These are phyloP conservation scores for Maccullochella peelii DNA, from an alignment of 2,113 vertebrate genomes.

Conservation along the genomic window DNA sequence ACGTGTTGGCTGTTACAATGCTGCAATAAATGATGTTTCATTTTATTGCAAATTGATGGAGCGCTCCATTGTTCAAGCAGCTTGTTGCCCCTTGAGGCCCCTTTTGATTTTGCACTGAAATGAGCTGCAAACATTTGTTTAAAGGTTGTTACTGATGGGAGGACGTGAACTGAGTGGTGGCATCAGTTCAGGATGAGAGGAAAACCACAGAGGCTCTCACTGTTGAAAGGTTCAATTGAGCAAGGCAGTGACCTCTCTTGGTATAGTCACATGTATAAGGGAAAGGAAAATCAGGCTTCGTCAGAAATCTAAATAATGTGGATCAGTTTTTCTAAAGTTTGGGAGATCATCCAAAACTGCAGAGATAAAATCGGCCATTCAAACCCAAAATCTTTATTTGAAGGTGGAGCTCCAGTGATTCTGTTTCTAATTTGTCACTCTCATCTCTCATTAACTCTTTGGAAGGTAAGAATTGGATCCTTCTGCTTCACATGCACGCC, in stretches of 20 bases:
- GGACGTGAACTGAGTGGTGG: not conserved
- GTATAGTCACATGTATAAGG: not conserved
- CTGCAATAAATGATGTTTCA: conserved; percentile 47
- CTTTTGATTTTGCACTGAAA: conserved; percentile 44
- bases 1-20: conserved; percentile 34
- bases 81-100: conserved; percentile 11
- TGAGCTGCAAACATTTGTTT: conserved; percentile 25
- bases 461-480: conserved; percentile 4
- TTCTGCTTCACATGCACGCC: not conserved
- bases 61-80: conserved; percentile 33
- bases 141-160: conserved; percentile 12
- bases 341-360: not conserved
- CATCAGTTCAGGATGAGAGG: not conserved
- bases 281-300: not conserved
- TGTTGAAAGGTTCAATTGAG: conserved; percentile 3
- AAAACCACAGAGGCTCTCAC: conserved; percentile 5
- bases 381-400: conserved; percentile 6
- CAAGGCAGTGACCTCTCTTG: not conserved
- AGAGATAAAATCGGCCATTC: not conserved
- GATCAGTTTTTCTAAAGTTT: not conserved
- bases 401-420: conserved; percentile 13
- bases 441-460: conserved; percentile 22
- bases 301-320: not conserved
- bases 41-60: conserved; percentile 50
- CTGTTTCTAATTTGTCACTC: conserved; percentile 23